Evolutionary conservation across 2,797 vertebrate genomes (phyloP), one percentile per base, ranked within the genome.

Genomic region (Crax fasciolata): DNA sequence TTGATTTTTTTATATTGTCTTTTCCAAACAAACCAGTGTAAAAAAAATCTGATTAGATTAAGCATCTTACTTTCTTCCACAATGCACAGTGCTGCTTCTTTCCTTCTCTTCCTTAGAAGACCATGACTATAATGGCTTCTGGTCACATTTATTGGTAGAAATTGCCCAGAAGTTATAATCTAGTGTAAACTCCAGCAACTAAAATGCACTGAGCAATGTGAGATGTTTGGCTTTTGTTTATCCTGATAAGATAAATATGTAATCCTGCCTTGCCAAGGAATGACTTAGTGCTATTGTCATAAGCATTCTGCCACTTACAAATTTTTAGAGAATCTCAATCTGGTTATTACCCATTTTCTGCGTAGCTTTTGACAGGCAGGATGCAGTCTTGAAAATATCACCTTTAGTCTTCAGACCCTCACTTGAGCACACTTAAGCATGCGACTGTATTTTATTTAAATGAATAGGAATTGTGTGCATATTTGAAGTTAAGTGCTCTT

Each of bases 261-360:
- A 92, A 61, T 49, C 32, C 30, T 93, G 57, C 44, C 62, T 61
- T 93, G 70, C 67, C 30, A 18, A 82, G n/a, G 41, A 81, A 16
- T 35, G 21, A 49, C 52, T 90, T 88, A 74, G 57, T 88, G 25
- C 41, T 84, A 65, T 39, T 82, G 48, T 66, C 35, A 27, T 61
- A 75, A 68, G 49, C 20, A 39, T 79, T 89, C 84, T 92, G 39
- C 75, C 59, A 62, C 48, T 51, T 84, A 27, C 13, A 43, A 87
- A 62, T 94, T 96, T 85, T 83, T 20, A 85, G 87, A 85, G 71
- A 82, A 48, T 84, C 43, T 62, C 35, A 35, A 8, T 68, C 55
- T 71, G 75, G 38, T 73, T 87, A 58, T 73, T 80, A 76, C 48
- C 54, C 9, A 19, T 88, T 75, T 85, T 90, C 66, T 88, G 10